Percentiles rank a stretch among this genome's conserved stretches.
These are phyloP conservation scores for Clitarchus hookeri DNA, from an alignment of 2,888 invertebrate species.

Conservation along the genomic window DNA sequence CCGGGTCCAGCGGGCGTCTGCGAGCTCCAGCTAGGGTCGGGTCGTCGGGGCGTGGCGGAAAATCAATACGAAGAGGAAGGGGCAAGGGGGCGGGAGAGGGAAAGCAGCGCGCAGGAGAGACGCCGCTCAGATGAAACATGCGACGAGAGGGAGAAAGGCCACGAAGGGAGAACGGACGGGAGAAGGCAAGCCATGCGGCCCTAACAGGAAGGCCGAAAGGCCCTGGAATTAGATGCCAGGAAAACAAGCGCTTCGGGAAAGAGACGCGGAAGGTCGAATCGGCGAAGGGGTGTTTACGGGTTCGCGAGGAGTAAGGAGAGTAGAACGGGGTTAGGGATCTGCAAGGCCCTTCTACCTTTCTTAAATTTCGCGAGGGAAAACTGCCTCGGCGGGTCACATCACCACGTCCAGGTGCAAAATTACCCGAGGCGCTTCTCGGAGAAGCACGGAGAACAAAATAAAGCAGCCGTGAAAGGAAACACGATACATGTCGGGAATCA, in stretches of 20 bases:
- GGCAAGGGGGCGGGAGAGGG: not conserved
- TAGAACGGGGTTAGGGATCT: too few relatives aligned
- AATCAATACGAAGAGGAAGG: conserved; percentile 38
- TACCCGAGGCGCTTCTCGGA: too few relatives aligned
- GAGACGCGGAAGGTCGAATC: not conserved
- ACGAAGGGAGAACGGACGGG: not conserved
- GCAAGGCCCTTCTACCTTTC: too few relatives aligned
- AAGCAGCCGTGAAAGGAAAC: too few relatives aligned
- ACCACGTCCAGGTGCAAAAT: too few relatives aligned
- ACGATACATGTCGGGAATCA: too few relatives aligned
- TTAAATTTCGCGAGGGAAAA: too few relatives aligned
- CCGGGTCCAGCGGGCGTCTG: conserved; percentile 22
- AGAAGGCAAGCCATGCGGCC: conserved; percentile 2
- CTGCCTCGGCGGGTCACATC: too few relatives aligned
- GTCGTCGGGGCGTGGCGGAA: conserved; percentile 39
- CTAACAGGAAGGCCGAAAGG: not conserved
- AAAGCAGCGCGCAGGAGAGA: not conserved
- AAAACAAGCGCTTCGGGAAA: conserved; percentile 8
- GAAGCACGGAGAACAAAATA: too few relatives aligned
- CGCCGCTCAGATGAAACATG: not conserved
- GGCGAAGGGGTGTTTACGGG: not conserved
- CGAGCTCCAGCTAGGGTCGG: conserved; percentile 33
- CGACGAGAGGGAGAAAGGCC: not conserved
- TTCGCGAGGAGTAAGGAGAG: not conserved
- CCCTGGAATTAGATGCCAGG: conserved; percentile 14